phyloP scores from a whole-genome alignment of 2,113 vertebrate species.

The Thalassoma bifasciatum region DNA sequence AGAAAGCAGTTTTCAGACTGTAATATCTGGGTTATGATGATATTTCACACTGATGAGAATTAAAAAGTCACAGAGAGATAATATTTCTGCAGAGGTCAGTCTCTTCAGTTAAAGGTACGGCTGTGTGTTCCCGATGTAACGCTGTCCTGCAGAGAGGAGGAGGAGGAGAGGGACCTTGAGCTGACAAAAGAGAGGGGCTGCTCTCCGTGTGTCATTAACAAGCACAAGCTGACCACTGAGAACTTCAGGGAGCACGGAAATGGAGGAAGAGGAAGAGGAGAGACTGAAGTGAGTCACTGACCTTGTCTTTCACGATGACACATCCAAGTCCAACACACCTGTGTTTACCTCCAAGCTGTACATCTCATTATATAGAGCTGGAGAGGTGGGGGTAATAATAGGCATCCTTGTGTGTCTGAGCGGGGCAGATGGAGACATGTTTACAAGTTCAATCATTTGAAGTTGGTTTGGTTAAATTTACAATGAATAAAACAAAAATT shows the following conservation, averaged over 20 bases:
- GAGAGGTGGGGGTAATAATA: background rate
- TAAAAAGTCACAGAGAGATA: background rate
- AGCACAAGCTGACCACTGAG: background rate
- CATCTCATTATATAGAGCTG: background rate
- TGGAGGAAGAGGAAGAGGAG: background rate
- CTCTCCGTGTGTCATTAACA: background rate
- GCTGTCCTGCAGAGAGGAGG: background rate
- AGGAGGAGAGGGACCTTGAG: slow-evolving; percentile 9
- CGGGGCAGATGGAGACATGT: background rate
- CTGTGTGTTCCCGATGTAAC: background rate
- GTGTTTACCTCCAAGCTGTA: background rate
- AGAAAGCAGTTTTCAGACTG: no score
- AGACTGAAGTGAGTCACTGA: slow-evolving; percentile 2
- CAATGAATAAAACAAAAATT: no score
- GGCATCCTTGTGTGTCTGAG: background rate
- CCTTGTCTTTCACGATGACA: background rate
- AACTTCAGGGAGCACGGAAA: background rate
- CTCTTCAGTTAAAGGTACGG: background rate
- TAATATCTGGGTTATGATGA: no score
- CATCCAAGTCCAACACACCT: background rate
- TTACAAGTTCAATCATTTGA: background rate
- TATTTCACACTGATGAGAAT: background rate
- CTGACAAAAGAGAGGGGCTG: background rate
- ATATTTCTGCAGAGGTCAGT: background rate
- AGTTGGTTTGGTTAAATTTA: no score